These are phyloP conservation scores for Lithobates pipiens DNA, from an alignment of 2,797 vertebrate species.

Conservation along the genomic window DNA sequence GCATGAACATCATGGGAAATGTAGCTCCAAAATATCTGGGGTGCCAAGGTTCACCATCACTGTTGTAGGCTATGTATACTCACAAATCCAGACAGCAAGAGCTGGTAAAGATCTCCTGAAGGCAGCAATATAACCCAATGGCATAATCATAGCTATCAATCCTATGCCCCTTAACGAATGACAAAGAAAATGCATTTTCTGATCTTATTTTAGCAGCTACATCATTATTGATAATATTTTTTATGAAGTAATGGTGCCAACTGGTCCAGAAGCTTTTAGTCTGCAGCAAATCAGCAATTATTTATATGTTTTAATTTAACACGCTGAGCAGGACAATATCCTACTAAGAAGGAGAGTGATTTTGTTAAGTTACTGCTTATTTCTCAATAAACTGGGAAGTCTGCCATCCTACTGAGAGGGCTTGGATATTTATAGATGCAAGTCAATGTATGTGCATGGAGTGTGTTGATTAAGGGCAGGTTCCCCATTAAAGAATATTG, in stretches of 20 bases:
- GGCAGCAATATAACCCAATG: no score
- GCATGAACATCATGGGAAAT: no score
- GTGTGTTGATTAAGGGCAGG: slow-evolving; percentile 58
- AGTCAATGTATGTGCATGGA: slow-evolving; percentile 53
- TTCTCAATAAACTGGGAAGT: slow-evolving; percentile 52
- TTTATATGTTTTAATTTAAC: background rate
- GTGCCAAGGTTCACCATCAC: no score
- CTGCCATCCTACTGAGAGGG: slow-evolving; percentile 42
- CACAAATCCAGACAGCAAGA: no score
- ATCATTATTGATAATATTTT: no score
- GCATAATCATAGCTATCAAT: no score
- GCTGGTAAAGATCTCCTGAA: no score
- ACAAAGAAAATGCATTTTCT: no score
- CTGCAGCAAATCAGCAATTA: background rate
- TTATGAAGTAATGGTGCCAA: background rate
- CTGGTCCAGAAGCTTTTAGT: background rate
- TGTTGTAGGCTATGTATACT: no score
- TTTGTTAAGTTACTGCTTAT: slow-evolving; percentile 47
- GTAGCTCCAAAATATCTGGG: no score
- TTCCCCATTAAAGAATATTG: slow-evolving; percentile 54
- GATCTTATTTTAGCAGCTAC: no score
- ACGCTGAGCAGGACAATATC: background rate
- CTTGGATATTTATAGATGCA: slow-evolving; percentile 43
- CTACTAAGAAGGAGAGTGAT: background rate
- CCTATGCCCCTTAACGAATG: no score